Conservation (phyloP, 2,888 invertebrate genomes). For the Acanthopleura granulata region DNA sequence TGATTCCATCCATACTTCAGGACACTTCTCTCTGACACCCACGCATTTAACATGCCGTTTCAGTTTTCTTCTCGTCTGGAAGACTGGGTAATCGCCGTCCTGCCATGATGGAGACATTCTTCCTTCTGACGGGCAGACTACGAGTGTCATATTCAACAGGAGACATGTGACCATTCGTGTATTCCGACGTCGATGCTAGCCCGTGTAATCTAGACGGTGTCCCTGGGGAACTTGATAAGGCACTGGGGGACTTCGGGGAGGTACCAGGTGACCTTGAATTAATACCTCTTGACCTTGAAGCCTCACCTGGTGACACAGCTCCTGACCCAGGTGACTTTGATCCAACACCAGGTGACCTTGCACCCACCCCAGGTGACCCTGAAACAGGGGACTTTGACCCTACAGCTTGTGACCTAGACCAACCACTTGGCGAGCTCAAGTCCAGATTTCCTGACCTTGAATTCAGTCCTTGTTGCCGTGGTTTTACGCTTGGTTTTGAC, state of each 20-base stretch:
- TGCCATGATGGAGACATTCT: not conserved
- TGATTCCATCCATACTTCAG: no score
- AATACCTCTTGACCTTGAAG: no score
- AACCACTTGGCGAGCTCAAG: no score
- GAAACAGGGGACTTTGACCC: not conserved
- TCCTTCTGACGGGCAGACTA: not conserved
- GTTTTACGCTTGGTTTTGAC: not conserved
- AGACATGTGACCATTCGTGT: not conserved
- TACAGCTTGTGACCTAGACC: not conserved
- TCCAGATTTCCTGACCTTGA: no score
- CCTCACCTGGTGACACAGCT: no score
- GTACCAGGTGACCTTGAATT: constrained; percentile 5
- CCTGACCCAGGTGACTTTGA: no score
- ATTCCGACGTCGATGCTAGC: no score
- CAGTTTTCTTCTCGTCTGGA: not conserved
- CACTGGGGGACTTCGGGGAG: not conserved
- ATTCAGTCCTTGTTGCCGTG: no score
- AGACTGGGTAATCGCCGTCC: constrained; percentile 13
- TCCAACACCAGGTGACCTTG: not conserved
- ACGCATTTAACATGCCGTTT: not conserved
- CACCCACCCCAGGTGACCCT: not conserved
- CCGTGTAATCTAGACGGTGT: no score
- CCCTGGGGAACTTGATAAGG: no score
- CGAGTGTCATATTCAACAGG: not conserved
- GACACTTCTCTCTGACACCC: no score